Evolutionary conservation across 2,888 invertebrate genomes (phyloP), one percentile per base, ranked within the genome.

Genomic region (Horisme vitalbata): DNA sequence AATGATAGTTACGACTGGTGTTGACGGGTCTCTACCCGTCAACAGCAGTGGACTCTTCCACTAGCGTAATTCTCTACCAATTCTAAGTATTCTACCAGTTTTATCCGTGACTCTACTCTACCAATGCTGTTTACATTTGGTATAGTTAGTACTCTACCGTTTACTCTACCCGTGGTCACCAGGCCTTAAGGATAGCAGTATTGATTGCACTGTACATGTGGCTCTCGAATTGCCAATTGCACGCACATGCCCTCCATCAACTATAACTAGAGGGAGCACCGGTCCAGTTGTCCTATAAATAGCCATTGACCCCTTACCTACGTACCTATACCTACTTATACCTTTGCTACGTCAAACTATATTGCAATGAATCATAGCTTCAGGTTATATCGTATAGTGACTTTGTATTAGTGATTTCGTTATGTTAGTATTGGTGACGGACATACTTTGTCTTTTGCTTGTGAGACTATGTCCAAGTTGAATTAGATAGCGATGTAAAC

Each of bases 401-500:
- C 50, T 41, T 45, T 54, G 50, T 54, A 51, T 6, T 23, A 15
- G 35, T 44, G 34, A 32, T 50, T 31, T 37, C 33, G 36, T 45
- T 48, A 39, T 51, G 21, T 27, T 32, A 13, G 38, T 33, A 11
- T 26, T 12, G 4, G 33, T 30, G 41, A 9, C 39, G 33, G 37
- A 8, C 10, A 27, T 20, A 50, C 50, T 31, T 37, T 45, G 45
- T 45, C 9, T 43, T 28, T 15, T 1, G 12, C 26, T 28, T 14
- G 35, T 31, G 2, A 15, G 31, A 31, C 15, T 8, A 20, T 20
- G 38, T 9, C 5, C 12, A 47, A 27, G 41, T 28, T 23, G 14
- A 3, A 33, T 18, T 24, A 28, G 6, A 3, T 23, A 13, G 32
- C 32, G 32, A 20, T 14, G 8, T 21, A 6, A 32, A 10, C 10